Evolutionary conservation across 2,797 vertebrate genomes (phyloP).

Genomic region (Pantherophis vulpinus): DNA sequence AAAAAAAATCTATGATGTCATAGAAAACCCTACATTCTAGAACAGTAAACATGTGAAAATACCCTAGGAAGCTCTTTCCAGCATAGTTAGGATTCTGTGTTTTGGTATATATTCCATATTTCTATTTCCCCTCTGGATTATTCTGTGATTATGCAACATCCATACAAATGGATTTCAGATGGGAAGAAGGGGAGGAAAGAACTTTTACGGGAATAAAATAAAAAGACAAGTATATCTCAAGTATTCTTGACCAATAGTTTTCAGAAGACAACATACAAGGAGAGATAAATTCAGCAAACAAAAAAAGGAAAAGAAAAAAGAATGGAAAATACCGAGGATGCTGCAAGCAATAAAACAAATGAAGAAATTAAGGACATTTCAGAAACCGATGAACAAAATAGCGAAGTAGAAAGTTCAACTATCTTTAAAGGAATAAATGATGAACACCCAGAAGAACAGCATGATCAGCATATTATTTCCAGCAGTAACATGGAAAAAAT

Average conservation of each 20-base stretch:
- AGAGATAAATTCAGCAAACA: not conserved
- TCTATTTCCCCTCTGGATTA: not conserved
- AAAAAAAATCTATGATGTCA: conserved; percentile 17
- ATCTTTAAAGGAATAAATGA: not conserved
- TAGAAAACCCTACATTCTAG: conserved; percentile 22
- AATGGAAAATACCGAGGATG: not conserved
- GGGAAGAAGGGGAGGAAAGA: not conserved
- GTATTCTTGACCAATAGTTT: not conserved
- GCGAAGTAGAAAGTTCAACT: not conserved
- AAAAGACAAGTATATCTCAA: not conserved
- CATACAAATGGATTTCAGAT: not conserved
- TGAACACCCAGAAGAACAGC: not conserved
- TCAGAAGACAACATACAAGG: not conserved
- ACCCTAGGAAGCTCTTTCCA: not conserved
- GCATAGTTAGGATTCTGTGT: not conserved
- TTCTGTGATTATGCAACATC: not conserved
- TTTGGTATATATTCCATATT: not conserved
- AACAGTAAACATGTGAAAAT: conserved; percentile 1
- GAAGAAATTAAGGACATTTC: not conserved
- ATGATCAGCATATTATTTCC: not conserved
- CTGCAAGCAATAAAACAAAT: not conserved
- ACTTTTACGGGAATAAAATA: not conserved
- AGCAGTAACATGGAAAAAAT: not conserved
- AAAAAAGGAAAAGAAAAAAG: not conserved
- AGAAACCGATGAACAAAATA: not conserved